Base-by-base conservation (phyloP, 2,888 invertebrate genomes). In the Coelinius sp. region DNA sequence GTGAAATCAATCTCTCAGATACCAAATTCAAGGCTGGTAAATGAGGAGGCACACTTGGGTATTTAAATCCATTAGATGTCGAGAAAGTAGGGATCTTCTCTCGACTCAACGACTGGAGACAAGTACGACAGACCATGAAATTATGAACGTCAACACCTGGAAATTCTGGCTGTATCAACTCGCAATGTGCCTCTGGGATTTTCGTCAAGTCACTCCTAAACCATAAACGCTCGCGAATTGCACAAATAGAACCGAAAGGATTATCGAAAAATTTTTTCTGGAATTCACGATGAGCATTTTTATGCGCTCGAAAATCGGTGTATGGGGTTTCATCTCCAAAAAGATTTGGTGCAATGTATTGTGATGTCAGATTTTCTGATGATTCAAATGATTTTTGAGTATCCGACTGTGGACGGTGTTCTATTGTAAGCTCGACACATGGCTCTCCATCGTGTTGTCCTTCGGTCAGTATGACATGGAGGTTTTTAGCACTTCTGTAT, bases 141-240 rank as follows among this genome's bases (percentile, higher is more conserved):
- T 69, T 31, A n/a, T 53, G 41, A 20, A 17, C 25, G 31, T 66
- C 4, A 46, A 63, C 7, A 20, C 52, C 24, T 17, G 67, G 53
- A 41, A 74, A 52, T 38, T 38, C 27, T 27, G 27, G 4, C 27
- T 27, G 27, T 27, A 27, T 27, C 27, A 27, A 7, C 7, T 27
- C 27, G 7, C 27, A 27, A 27, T 7, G 7, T 5, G 27, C 3
- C 27, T 27, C 27, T 27, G 41, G 41, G n/a, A 38, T 10, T 17
- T 8, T 38, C 52, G 24, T 41, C 52, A 64, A 70, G 76, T 86
- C 85, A 6, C 84, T 83, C 68, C 75, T 82, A 63, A 81, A 86
- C 84, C 85, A 86, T 25, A 86, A 65, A 82, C 85, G 69, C 77
- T 86, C 86, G 72, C 85, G 85, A 71, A 86, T 80, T 5, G 81